Evolutionary conservation across 2,888 invertebrate genomes (phyloP).

Genomic region (Mylabris sibirica): DNA sequence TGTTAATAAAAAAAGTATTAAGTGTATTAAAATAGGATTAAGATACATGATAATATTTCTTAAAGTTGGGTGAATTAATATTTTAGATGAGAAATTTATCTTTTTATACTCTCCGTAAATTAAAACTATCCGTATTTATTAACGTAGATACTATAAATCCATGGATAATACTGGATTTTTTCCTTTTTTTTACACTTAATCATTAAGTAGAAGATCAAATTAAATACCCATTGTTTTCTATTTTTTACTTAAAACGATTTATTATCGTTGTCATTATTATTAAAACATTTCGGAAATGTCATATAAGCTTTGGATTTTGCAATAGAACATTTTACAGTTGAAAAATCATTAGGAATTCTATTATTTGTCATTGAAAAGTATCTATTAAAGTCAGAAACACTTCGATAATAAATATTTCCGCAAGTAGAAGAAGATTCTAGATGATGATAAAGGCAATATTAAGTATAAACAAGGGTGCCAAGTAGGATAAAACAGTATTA

Average conservation of each 20-base stretch:
- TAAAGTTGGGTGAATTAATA: neutral
- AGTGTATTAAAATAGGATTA: neutral
- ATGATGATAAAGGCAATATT: too few species aligned
- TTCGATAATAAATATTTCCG: too few species aligned
- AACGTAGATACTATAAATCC: neutral
- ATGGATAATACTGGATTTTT: conserved; percentile 2
- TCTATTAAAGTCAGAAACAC: too few species aligned
- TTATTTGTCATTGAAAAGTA: too few species aligned
- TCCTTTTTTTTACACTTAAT: neutral
- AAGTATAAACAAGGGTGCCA: too few species aligned
- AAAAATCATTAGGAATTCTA: too few species aligned
- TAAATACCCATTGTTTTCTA: neutral
- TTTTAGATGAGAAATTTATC: neutral
- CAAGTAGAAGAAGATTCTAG: too few species aligned
- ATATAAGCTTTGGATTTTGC: too few species aligned
- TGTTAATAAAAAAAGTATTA: neutral
- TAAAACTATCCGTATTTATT: neutral
- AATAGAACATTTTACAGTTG: too few species aligned
- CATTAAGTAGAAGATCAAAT: neutral
- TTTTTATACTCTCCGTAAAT: neutral
- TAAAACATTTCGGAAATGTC: neutral
- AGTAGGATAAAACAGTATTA: too few species aligned
- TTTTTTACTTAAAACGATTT: neutral
- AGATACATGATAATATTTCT: neutral
- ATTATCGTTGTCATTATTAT: neutral